These are phyloP conservation scores for Hydropsyche tenuis DNA, from an alignment of 1,140 invertebrate species.

Conservation along the genomic window DNA sequence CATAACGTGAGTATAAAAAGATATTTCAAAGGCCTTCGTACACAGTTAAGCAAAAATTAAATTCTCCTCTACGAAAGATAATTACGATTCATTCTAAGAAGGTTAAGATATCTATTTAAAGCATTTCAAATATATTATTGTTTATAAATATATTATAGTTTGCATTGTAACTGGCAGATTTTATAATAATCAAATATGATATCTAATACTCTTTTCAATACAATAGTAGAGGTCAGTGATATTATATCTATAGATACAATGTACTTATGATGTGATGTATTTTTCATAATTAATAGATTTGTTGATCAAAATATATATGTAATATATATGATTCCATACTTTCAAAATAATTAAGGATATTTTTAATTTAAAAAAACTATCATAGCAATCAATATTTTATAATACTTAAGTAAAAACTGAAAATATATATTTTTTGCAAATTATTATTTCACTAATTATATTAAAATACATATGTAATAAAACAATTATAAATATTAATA, in stretches of 20 bases:
- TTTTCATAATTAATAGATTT: too few relatives aligned
- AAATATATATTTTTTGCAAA: background rate
- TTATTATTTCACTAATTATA: background rate
- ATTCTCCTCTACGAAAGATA: background rate
- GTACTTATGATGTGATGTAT: too few relatives aligned
- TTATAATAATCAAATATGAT: conserved; percentile 9
- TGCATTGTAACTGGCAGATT: background rate
- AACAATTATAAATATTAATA: background rate
- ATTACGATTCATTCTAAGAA: background rate
- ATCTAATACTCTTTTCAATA: background rate
- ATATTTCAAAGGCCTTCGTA: background rate
- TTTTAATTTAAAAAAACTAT: background rate
- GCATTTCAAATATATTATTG: background rate
- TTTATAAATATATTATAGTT: background rate
- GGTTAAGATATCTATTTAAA: conserved; percentile 2
- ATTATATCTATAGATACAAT: too few relatives aligned
- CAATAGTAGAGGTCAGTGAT: background rate
- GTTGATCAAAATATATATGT: too few relatives aligned
- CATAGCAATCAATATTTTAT: background rate
- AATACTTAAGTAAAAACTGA: background rate
- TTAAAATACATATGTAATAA: background rate
- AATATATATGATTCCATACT: too few relatives aligned
- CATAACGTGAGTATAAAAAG: background rate
- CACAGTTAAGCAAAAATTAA: background rate
- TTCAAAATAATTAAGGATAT: too few relatives aligned